Conservation (phyloP, 1,140 invertebrate genomes). For the Meloidogyne floridensis region DNA sequence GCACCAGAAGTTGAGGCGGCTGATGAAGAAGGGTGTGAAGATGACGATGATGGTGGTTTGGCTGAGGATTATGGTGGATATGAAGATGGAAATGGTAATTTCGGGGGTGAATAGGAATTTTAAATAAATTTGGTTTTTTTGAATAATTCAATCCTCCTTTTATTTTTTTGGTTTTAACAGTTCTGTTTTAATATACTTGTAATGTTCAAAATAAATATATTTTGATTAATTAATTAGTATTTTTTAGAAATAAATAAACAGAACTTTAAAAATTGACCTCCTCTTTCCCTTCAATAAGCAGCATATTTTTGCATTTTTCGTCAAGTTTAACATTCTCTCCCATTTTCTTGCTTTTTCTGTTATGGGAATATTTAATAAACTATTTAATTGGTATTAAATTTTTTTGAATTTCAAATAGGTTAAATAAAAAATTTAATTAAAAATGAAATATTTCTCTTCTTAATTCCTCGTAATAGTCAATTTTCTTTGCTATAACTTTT, state of each 20-base stretch:
- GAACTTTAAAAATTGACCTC: background rate
- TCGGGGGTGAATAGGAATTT: background rate
- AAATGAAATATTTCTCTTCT: too few species aligned
- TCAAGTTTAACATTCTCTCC: background rate
- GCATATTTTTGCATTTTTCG: background rate
- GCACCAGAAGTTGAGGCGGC: constrained; percentile 77
- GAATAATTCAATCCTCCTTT: too few species aligned
- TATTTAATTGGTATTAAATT: too few species aligned
- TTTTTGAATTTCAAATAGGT: too few species aligned
- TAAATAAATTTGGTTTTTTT: background rate
- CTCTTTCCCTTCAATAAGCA: background rate
- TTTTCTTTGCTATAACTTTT: too few species aligned
- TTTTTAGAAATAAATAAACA: background rate
- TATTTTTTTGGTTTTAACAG: background rate
- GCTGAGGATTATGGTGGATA: constrained; percentile 49
- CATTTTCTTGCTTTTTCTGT: background rate
- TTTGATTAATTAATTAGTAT: too few species aligned
- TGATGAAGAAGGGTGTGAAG: constrained; percentile 71
- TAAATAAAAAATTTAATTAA: too few species aligned
- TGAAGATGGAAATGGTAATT: constrained; percentile 21
- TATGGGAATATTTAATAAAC: background rate
- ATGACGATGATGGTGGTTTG: constrained; percentile 51
- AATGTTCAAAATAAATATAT: too few species aligned
- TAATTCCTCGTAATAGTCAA: too few species aligned
- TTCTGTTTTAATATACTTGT: background rate